Evolutionary conservation across 1,140 invertebrate species (phyloP).

Genomic region (Sesamia nonagrioides): DNA sequence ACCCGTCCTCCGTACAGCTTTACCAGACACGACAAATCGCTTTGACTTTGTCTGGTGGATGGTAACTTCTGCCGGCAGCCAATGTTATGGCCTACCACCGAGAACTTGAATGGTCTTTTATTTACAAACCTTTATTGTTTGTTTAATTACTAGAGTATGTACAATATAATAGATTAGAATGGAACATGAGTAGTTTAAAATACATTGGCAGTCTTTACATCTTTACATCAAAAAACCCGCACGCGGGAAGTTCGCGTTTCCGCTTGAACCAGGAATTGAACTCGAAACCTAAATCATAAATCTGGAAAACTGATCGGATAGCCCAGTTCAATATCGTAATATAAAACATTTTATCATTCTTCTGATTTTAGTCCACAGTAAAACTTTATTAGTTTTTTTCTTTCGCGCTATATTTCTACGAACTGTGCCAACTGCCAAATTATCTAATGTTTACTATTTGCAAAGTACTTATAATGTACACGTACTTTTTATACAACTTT

Average conservation of each 20-base stretch:
- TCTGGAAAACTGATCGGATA: slow-evolving; percentile 30
- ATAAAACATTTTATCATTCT: slow-evolving; percentile 13
- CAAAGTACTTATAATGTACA: slow-evolving; percentile 30
- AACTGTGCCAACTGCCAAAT: slow-evolving; percentile 27
- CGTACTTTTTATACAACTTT: slow-evolving; percentile 39
- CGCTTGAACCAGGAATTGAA: slow-evolving; percentile 43
- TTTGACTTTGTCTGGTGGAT: too few relatives aligned
- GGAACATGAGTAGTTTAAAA: not conserved
- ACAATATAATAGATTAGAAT: too few relatives aligned
- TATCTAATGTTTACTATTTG: slow-evolving; percentile 46
- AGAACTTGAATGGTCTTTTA: too few relatives aligned
- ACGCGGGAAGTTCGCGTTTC: slow-evolving; percentile 29
- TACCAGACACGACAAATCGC: too few relatives aligned
- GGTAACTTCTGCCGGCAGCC: too few relatives aligned
- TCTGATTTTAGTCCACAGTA: slow-evolving; percentile 1
- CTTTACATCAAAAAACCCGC: slow-evolving; percentile 11
- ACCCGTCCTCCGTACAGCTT: too few relatives aligned
- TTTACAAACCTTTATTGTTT: too few relatives aligned
- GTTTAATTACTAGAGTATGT: too few relatives aligned
- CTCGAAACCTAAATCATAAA: slow-evolving; percentile 36
- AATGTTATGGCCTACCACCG: too few relatives aligned
- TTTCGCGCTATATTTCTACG: slow-evolving; percentile 19
- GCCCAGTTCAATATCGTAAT: slow-evolving; percentile 16
- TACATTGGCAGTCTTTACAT: not conserved
- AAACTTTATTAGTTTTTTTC: not conserved